phyloP scores from a whole-genome alignment of 2,888 invertebrate genomes.

The Mechanitis mazaeus region DNA sequence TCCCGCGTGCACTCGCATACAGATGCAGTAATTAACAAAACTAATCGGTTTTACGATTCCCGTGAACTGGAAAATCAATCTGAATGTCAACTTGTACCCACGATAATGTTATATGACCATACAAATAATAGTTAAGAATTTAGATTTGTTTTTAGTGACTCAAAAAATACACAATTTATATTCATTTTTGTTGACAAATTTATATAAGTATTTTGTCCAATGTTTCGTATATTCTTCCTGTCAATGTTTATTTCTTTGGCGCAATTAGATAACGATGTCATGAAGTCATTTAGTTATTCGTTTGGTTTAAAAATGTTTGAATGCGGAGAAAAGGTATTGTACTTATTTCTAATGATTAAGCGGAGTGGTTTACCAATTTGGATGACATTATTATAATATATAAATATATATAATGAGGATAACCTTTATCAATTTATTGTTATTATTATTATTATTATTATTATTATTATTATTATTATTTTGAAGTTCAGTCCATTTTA shows the following conservation, averaged over 20 bases:
- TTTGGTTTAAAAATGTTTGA: slow-evolving; percentile 27
- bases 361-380: too few species aligned
- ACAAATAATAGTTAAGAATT: too few species aligned
- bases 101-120: too few species aligned
- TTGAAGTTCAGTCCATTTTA: too few species aligned
- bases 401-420: too few species aligned
- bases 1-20: slow-evolving; percentile 14
- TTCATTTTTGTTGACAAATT: too few species aligned
- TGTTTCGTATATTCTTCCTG: not conserved
- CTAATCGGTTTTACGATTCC: slow-evolving; percentile 27
- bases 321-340: slow-evolving; percentile 22
- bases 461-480: too few species aligned
- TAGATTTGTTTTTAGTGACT: too few species aligned
- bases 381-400: too few species aligned
- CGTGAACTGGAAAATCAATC: slow-evolving; percentile 19
- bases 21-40: slow-evolving; percentile 26
- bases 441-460: too few species aligned
- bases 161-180: too few species aligned
- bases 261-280: slow-evolving; percentile 21
- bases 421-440: too few species aligned
- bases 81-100: slow-evolving; percentile 5
- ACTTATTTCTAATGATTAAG: slow-evolving; percentile 19
- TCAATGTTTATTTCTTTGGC: not conserved
- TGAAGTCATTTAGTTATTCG: slow-evolving; percentile 24
- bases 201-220: not conserved